Evolutionary conservation across 1,140 invertebrate genomes (phyloP), one percentile per base, ranked within the genome.

Genomic region (Pseudachorutes palmiensis): DNA sequence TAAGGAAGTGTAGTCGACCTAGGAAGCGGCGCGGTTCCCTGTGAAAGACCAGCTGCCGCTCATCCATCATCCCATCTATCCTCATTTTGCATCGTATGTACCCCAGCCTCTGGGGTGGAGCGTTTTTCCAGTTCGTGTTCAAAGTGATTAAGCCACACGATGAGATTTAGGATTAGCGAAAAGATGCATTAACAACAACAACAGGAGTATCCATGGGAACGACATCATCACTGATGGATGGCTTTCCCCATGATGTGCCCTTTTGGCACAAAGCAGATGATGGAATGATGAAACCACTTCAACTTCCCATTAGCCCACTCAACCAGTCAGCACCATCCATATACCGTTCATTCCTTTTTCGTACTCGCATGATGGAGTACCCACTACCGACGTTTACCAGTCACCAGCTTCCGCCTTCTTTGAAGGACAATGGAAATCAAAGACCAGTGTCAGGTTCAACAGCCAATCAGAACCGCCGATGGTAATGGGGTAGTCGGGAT

Each of bases 161-260:
- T n/a, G n/a, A 45, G 36, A 12, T 45, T 45, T 19, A 12, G 36
- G 36, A 45, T 45, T 45, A 45, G 36, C n/a, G n/a, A n/a, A n/a
- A 45, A 45, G 36, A 45, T 45, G 36, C 36, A 45, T 45, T 45
- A n/a, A n/a, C n/a, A n/a, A n/a, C n/a, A n/a, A n/a, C n/a, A n/a
- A n/a, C n/a, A 19, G 36, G 36, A 45, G 36, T 45, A 9, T 9
- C 19, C 36, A 45, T 45, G 36, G 36, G 19, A 19, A 45, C 19
- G 36, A 19, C 9, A 9, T 9, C 9, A 19, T 45, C 36, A 12
- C 36, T 45, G 36, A 45, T 45, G 36, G 36, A 45, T 45, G 9
- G 36, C 9, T 45, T 45, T 45, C 36, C 36, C 9, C n/a, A n/a
- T n/a, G n/a, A n/a, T n/a, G n/a, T n/a, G 36, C 19, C 9, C 36